Evolutionary conservation across 2,888 invertebrate genomes (phyloP), one percentile per base, ranked within the genome.

Genomic region (Ceramica pisi): DNA sequence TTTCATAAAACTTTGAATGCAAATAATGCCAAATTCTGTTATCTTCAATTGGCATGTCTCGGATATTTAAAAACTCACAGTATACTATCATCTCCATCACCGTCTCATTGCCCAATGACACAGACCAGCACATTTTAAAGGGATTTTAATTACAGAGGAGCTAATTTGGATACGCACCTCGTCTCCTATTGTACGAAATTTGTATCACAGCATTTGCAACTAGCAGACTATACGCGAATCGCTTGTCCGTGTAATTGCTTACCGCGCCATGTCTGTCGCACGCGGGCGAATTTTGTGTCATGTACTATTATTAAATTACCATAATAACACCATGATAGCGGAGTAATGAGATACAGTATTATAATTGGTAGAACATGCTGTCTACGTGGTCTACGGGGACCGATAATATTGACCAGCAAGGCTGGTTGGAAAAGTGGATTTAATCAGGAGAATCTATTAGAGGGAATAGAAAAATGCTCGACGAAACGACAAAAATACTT

Each of bases 191-290:
- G 48, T 69, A 51, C 55, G 53, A 70, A 76, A 71, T 77, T 64
- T 72, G 60, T 72, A 60, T 41, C 63, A 77, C 46, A 26, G 46
- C 63, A 73, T 72, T 72, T 66, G 50, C 51, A 41, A 19, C 55
- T 41, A 55, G 67, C 74, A 66, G 74, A 68, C 63, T 65, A 70
- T 16, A 62, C 62, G 73, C 67, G 67, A 70, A 44, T 71, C 71
- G 68, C 67, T 66, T 74, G 75, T 68, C 82, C 73, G 73, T 66
- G 67, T 82, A 82, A 83, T 82, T 81, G 73, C 71, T 66, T 71
- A 71, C 71, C 71, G 63, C 67, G 62, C 46, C 61, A 60, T 66
- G 69, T 55, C 67, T 71, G 75, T 80, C 69, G 62, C 70, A 63
- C 65, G 62, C 76, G 41, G 71, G 61, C 71, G 60, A 82, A 74